Evolutionary conservation across 2,797 vertebrate genomes (phyloP).

Genomic region (Alca torda): DNA sequence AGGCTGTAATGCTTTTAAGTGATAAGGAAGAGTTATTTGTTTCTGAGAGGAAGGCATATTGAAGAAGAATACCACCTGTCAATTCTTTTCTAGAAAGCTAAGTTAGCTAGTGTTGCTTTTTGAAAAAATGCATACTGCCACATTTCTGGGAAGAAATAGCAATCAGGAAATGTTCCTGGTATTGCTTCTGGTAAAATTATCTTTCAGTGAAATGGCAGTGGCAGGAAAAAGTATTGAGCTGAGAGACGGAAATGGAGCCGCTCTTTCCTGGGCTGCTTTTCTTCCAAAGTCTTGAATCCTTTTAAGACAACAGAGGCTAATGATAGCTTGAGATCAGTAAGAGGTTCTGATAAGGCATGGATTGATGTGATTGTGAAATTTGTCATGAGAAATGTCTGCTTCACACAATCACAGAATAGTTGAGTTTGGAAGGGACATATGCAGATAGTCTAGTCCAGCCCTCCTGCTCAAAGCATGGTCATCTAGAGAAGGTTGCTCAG

Average conservation of each 20-base stretch:
- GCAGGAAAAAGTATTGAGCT: not conserved
- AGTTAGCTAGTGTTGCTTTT: not conserved
- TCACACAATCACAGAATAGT: not conserved
- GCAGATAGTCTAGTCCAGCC: not conserved
- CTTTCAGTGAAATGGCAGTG: not conserved
- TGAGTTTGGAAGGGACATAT: not conserved
- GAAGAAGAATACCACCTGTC: not conserved
- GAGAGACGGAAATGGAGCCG: not conserved
- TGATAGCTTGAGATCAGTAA: not conserved
- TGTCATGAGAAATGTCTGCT: not conserved
- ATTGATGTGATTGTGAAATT: fast-evolving
- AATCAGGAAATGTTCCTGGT: not conserved
- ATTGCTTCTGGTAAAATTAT: not conserved
- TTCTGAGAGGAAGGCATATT: not conserved
- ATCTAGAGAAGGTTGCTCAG: not conserved
- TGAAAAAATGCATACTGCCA: not conserved
- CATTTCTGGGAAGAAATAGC: not conserved
- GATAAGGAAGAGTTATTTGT: not conserved
- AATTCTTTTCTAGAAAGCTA: not conserved
- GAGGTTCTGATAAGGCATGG: not conserved
- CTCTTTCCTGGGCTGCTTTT: not conserved
- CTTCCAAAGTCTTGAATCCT: not conserved
- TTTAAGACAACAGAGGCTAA: not conserved
- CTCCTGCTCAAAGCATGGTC: not conserved
- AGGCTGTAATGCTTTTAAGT: not conserved